These are phyloP conservation scores for Epinephelus awoara DNA, from an alignment of 2,797 vertebrate genomes.

Conservation along the genomic window DNA sequence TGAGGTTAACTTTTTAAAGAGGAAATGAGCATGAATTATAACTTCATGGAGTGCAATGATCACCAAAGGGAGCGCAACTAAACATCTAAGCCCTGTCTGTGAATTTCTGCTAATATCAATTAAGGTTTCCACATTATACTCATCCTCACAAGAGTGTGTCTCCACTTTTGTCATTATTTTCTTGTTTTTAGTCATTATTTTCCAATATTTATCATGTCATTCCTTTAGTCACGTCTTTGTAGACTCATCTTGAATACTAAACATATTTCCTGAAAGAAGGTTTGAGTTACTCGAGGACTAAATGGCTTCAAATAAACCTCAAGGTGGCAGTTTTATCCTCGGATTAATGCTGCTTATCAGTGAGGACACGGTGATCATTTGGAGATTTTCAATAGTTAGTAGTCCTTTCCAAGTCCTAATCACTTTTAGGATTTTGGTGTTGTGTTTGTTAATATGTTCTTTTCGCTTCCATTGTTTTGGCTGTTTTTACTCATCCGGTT, in stretches of 20 bases:
- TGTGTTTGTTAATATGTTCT: not conserved
- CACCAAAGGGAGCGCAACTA: constrained; percentile 40
- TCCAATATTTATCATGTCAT: not conserved
- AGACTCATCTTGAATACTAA: not conserved
- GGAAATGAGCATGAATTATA: constrained; percentile 44
- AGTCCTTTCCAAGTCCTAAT: not conserved
- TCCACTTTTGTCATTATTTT: not conserved
- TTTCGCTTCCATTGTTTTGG: constrained; percentile 7
- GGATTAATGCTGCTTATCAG: not conserved
- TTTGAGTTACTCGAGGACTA: not conserved
- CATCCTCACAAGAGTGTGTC: not conserved
- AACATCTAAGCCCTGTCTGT: constrained; percentile 39
- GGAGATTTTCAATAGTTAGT: not conserved
- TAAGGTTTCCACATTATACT: constrained; percentile 28
- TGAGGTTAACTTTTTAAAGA: constrained; percentile 66
- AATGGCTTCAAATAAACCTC: not conserved
- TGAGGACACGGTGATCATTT: not conserved
- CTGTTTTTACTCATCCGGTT: constrained; percentile 20
- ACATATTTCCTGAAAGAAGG: not conserved
- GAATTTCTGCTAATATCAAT: constrained; percentile 51
- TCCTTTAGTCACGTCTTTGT: not conserved
- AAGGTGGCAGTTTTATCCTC: not conserved
- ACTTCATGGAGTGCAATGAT: constrained; percentile 50
- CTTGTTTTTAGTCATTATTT: constrained; percentile 3
- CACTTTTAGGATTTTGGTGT: not conserved